Evolutionary conservation across 2,888 invertebrate genomes (phyloP).

Genomic region (Boloria selene): DNA sequence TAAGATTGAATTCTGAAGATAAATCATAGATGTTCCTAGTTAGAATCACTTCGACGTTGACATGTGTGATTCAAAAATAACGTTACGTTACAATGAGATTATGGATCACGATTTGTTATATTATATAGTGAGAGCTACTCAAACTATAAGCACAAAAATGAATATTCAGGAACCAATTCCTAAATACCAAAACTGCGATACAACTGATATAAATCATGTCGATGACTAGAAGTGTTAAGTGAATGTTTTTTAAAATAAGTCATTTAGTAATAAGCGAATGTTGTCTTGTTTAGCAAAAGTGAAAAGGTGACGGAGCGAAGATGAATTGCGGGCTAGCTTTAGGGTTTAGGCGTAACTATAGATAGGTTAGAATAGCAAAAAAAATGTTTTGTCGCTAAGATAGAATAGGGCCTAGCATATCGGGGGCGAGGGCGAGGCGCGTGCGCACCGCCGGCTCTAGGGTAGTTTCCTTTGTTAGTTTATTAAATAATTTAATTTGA

Average conservation of each 20-base stretch:
- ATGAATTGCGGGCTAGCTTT: constrained; percentile 71
- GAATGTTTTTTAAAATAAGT: constrained; percentile 77
- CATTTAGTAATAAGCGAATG: constrained; percentile 73
- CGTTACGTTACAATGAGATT: constrained; percentile 57
- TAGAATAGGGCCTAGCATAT: constrained; percentile 76
- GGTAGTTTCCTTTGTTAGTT: constrained; percentile 80
- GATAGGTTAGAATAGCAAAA: constrained; percentile 78
- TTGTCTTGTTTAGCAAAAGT: constrained; percentile 66
- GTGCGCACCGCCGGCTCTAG: constrained; percentile 66
- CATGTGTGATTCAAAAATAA: constrained; percentile 60
- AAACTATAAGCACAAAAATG: constrained; percentile 64
- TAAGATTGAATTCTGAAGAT: constrained; percentile 57
- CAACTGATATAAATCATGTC: constrained; percentile 67
- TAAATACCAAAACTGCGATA: constrained; percentile 71
- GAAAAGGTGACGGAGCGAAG: constrained; percentile 65
- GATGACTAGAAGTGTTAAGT: constrained; percentile 76
- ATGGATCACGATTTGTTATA: constrained; percentile 49
- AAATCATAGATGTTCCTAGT: constrained; percentile 74
- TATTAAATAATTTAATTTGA: constrained; percentile 82
- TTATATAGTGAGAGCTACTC: constrained; percentile 50
- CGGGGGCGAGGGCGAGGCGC: constrained; percentile 53
- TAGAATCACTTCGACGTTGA: constrained; percentile 62
- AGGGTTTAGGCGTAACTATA: constrained; percentile 74
- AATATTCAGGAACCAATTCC: constrained; percentile 65
- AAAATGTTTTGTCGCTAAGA: constrained; percentile 79